phyloP scores from a whole-genome alignment of 2,888 invertebrate species.

The Caradrina kadenii region DNA sequence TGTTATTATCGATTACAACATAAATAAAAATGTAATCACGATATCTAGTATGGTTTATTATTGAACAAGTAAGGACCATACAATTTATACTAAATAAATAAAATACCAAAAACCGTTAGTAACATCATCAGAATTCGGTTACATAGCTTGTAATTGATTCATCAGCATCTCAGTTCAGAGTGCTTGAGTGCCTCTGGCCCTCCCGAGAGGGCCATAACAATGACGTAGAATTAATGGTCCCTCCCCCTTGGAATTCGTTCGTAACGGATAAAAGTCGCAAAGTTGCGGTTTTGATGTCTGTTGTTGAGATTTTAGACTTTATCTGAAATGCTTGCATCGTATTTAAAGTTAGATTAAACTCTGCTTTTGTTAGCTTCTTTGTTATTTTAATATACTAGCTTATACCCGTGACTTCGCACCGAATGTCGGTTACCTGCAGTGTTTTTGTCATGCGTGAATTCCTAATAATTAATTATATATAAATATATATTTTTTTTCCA shows the following conservation, averaged over 20 bases:
- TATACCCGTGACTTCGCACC: too few relatives aligned
- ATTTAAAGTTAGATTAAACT: constrained; percentile 26
- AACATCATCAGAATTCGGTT: constrained; percentile 48
- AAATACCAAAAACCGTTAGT: constrained; percentile 25
- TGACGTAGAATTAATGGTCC: constrained; percentile 73
- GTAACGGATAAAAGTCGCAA: constrained; percentile 63
- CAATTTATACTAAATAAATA: background rate
- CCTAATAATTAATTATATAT: too few relatives aligned
- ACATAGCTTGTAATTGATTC: constrained; percentile 66
- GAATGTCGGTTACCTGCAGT: too few relatives aligned
- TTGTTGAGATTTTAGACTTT: constrained; percentile 31
- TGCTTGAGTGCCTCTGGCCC: constrained; percentile 54
- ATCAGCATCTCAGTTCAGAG: constrained; percentile 61
- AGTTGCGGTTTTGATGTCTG: constrained; percentile 41
- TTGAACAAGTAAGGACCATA: background rate
- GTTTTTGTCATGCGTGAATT: too few relatives aligned
- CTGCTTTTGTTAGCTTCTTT: background rate
- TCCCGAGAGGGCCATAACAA: constrained; percentile 60
- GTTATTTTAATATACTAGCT: background rate
- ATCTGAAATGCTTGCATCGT: constrained; percentile 16
- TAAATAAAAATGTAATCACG: too few relatives aligned
- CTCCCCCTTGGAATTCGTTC: constrained; percentile 69
- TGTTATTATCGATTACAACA: too few relatives aligned
- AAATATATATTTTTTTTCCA: too few relatives aligned
- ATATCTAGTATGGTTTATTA: too few relatives aligned